These are phyloP conservation scores for Vidua macroura DNA, from an alignment of 2,113 vertebrate species.

Conservation along the genomic window DNA sequence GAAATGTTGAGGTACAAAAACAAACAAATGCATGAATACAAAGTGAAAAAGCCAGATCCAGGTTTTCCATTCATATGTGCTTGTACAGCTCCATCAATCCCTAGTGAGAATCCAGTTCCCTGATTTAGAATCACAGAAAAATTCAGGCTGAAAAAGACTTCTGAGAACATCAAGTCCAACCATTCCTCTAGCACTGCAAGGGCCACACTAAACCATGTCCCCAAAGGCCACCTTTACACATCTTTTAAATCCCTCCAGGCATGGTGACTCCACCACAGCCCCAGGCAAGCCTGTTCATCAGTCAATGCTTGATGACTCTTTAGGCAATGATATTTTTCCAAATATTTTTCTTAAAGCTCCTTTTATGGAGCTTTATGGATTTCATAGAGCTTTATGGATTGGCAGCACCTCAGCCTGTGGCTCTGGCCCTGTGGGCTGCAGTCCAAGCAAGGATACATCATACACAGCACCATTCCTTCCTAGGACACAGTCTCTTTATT, in stretches of 20 bases:
- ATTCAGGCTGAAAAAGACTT: neutral
- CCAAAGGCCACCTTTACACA: neutral
- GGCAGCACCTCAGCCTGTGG: neutral
- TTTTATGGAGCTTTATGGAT: neutral
- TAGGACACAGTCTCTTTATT: neutral
- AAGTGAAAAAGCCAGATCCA: neutral
- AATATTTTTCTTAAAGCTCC: neutral
- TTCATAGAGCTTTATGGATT: neutral
- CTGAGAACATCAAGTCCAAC: neutral
- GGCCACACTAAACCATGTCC: neutral
- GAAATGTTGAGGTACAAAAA: neutral
- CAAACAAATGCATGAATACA: neutral
- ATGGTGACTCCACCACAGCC: neutral
- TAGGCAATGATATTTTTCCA: neutral
- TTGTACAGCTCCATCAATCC: neutral
- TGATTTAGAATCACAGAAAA: neutral
- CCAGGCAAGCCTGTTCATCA: neutral
- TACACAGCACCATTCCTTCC: neutral
- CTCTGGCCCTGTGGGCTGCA: neutral
- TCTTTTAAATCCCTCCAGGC: neutral
- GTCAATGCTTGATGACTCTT: neutral
- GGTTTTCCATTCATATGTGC: neutral
- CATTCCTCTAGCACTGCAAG: neutral
- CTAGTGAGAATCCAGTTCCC: neutral
- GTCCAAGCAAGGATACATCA: neutral